Conservation (phyloP, 2,113 vertebrate species). For the Mus pahari region DNA sequence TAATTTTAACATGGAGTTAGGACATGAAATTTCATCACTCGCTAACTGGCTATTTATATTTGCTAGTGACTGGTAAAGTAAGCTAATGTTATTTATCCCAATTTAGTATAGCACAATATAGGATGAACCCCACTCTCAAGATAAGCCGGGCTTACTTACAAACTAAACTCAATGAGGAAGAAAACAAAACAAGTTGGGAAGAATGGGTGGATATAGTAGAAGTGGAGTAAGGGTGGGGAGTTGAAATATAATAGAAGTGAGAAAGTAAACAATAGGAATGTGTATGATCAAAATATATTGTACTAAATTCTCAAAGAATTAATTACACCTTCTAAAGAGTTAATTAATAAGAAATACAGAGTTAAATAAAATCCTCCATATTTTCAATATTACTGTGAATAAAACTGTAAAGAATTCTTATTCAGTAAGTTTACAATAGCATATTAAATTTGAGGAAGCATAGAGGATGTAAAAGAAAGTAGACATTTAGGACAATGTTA, state of each 20-base stretch:
- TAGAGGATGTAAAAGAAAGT: no score
- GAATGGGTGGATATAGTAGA: rapidly evolving
- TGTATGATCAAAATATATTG: background rate
- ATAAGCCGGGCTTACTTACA: background rate
- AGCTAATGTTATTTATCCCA: no score
- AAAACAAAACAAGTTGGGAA: background rate
- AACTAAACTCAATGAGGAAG: background rate
- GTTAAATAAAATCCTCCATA: background rate
- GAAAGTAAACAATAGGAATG: background rate
- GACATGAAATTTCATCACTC: background rate
- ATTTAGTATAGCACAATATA: background rate
- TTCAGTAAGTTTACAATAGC: background rate
- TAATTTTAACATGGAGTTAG: background rate
- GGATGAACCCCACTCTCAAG: background rate
- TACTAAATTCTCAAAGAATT: background rate
- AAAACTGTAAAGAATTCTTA: background rate
- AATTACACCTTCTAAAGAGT: background rate
- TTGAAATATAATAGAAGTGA: no score
- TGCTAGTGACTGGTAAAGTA: no score
- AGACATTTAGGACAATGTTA: background rate
- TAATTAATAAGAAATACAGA: background rate
- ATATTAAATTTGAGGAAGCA: background rate
- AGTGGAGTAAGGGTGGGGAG: background rate
- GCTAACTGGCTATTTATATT: background rate
- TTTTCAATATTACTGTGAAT: background rate